Conservation (phyloP, 92 coral and sea anemone species). For the Isaurus tuberculatus region DNA sequence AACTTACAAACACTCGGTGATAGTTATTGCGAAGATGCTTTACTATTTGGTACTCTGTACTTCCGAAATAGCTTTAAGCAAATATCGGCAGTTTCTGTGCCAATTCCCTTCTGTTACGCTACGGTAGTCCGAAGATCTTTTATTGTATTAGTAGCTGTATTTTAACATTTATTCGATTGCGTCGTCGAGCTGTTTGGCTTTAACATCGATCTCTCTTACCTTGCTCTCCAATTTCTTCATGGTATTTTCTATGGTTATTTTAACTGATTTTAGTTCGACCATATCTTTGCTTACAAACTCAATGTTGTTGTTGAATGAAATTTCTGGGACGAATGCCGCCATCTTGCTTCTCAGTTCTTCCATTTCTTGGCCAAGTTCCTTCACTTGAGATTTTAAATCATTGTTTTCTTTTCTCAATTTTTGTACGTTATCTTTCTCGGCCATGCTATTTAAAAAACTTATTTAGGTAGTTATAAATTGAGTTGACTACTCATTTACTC, state of each 20-base stretch:
- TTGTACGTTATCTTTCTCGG: conserved; percentile 13
- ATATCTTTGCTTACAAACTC: conserved; percentile 15
- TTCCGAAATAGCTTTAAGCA: conserved; percentile 46
- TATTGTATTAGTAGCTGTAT: conserved; percentile 67
- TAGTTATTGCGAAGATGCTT: conserved; percentile 34
- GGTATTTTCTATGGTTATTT: conserved; percentile 29
- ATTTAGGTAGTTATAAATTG: no score
- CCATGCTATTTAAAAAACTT: neutral
- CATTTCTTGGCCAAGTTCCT: conserved; percentile 35
- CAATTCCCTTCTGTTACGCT: conserved; percentile 52
- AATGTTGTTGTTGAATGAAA: neutral
- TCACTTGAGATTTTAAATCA: conserved; percentile 18
- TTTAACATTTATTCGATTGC: conserved; percentile 54
- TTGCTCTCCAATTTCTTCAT: conserved; percentile 9
- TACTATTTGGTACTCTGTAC: conserved; percentile 55
- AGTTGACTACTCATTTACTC: no score
- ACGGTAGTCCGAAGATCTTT: conserved; percentile 64
- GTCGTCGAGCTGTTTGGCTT: conserved; percentile 46
- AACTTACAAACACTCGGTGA: conserved; percentile 54
- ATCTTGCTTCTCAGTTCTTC: conserved; percentile 35
- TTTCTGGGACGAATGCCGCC: conserved; percentile 32
- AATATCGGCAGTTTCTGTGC: conserved; percentile 56
- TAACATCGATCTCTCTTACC: conserved; percentile 19
- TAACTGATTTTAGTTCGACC: conserved; percentile 7
- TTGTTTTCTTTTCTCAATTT: conserved; percentile 16